A percentile compares a stretch with the other conserved stretches of the same genome.
Evolutionary conservation across 2,797 vertebrate genomes (phyloP).

Genomic region (Cygnus olor): DNA sequence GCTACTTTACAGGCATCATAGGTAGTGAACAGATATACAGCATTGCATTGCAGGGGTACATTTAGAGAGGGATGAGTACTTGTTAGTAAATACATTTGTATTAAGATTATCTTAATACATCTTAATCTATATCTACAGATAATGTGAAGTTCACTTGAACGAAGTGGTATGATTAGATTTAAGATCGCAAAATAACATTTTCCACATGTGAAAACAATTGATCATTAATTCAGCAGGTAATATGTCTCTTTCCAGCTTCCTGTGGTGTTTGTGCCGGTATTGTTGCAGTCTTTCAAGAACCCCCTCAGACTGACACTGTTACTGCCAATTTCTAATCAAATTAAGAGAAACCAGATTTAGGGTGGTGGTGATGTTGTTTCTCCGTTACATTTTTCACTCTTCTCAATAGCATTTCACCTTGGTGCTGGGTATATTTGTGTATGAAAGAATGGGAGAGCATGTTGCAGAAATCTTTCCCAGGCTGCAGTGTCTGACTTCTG

Average conservation of each 20-base stretch:
- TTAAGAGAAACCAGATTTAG: background rate
- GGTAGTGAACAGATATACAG: background rate
- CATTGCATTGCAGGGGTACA: background rate
- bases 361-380: background rate
- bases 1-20: background rate
- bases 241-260: background rate
- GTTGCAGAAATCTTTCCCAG: background rate
- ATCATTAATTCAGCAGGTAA: background rate
- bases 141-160: background rate
- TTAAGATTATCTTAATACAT: background rate
- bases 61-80: background rate
- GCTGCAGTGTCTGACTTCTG: background rate
- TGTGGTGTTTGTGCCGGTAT: background rate
- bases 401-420: background rate
- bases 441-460: background rate
- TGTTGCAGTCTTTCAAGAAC: background rate
- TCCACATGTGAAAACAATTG: background rate
- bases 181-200: background rate
- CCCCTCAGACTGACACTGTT: background rate
- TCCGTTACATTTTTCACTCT: background rate
- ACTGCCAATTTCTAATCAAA: background rate
- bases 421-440: background rate
- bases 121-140: no score
- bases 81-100: rapidly evolving
- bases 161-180: background rate